Evolutionary conservation across 2,888 invertebrate species (phyloP).

Genomic region (Archips crataeganus): DNA sequence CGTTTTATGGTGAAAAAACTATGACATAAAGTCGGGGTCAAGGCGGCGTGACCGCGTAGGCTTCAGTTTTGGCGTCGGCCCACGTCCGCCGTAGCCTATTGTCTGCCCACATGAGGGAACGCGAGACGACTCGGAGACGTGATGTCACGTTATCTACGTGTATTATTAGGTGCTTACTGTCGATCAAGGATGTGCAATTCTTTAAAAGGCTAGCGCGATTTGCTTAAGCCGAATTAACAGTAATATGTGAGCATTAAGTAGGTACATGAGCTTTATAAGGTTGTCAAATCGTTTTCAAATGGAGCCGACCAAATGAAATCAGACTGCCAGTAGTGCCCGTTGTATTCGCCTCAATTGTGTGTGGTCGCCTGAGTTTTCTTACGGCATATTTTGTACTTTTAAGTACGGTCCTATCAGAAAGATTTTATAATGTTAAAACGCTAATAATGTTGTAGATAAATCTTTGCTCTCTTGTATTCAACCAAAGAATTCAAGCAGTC

Average conservation of each 20-base stretch:
- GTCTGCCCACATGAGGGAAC: slow-evolving; percentile 68
- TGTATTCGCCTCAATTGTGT: background rate
- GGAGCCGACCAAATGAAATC: background rate
- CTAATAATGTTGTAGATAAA: slow-evolving; percentile 29
- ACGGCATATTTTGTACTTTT: too few relatives aligned
- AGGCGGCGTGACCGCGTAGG: slow-evolving; percentile 65
- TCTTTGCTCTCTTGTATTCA: slow-evolving; percentile 20
- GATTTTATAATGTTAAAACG: background rate
- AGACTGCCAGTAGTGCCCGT: background rate
- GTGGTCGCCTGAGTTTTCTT: too few relatives aligned
- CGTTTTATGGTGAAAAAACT: slow-evolving; percentile 17
- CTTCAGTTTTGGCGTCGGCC: slow-evolving; percentile 74
- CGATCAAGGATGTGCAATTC: slow-evolving; percentile 18
- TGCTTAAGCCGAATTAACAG: slow-evolving; percentile 1
- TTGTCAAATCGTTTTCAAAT: background rate
- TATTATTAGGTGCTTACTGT: slow-evolving; percentile 34
- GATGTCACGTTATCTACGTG: slow-evolving; percentile 62
- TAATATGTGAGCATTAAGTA: background rate
- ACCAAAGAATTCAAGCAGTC: slow-evolving; percentile 25
- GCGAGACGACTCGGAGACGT: slow-evolving; percentile 62
- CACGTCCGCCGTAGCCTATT: slow-evolving; percentile 67
- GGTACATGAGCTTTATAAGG: background rate
- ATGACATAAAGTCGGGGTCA: slow-evolving; percentile 38
- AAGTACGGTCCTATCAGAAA: too few relatives aligned
- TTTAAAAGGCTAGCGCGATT: slow-evolving; percentile 4